These are phyloP conservation scores for Saxicola maurus DNA, from an alignment of 2,797 vertebrate genomes.

Conservation along the genomic window DNA sequence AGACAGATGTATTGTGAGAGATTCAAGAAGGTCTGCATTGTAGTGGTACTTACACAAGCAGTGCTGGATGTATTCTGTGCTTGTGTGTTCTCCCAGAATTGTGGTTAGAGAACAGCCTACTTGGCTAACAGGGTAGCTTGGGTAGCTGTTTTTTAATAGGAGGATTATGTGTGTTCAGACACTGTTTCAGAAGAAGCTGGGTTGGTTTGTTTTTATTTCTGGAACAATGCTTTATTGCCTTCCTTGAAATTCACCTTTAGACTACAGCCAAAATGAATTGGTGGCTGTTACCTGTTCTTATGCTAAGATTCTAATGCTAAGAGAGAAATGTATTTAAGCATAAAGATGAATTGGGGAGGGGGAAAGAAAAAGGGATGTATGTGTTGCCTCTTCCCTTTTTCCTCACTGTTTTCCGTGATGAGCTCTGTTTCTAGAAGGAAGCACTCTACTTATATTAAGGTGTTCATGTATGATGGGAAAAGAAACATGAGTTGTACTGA, in stretches of 20 bases:
- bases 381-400: background rate
- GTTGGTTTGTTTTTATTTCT: background rate
- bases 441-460: accelerated
- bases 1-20: background rate
- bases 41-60: accelerated
- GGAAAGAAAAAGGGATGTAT: background rate
- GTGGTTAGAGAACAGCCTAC: background rate
- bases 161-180: background rate
- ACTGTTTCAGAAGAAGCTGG: background rate
- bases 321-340: background rate
- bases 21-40: background rate
- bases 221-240: background rate
- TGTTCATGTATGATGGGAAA: background rate
- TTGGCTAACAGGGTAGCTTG: background rate
- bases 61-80: background rate
- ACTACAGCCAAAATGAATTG: background rate
- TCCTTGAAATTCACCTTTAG: background rate
- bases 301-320: background rate
- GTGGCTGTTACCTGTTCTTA: background rate
- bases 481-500: accelerated
- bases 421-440: background rate
- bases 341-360: background rate
- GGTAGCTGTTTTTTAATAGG: background rate
- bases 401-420: background rate
- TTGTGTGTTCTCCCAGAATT: background rate